A percentile compares a stretch with the other conserved stretches of the same genome.
Evolutionary conservation across 2,113 vertebrate genomes (phyloP).

Genomic region (Saguinus midas): DNA sequence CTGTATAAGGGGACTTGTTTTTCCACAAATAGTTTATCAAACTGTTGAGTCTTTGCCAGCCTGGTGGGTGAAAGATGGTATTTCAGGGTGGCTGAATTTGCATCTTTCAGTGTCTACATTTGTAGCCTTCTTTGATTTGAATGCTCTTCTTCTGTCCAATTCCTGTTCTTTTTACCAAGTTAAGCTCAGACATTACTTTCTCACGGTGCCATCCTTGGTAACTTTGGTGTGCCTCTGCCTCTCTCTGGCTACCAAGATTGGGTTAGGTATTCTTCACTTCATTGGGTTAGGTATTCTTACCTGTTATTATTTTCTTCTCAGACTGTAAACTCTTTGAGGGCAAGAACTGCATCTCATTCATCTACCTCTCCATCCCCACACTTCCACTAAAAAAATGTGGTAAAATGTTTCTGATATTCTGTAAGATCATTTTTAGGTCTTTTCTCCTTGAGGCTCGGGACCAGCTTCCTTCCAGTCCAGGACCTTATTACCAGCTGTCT

Average conservation of each 20-base stretch:
- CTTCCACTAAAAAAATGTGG: neutral
- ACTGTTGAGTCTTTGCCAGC: neutral
- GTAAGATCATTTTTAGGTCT: neutral
- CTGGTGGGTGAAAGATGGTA: neutral
- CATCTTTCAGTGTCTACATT: neutral
- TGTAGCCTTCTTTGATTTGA: neutral
- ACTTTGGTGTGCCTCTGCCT: neutral
- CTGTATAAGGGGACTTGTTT: neutral
- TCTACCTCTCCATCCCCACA: neutral
- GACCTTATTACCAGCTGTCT: neutral
- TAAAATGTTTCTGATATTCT: conserved; percentile 23
- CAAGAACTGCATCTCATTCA: neutral
- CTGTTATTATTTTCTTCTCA: conserved; percentile 15
- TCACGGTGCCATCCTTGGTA: neutral
- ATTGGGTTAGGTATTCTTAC: neutral
- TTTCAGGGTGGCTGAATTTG: neutral
- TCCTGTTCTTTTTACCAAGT: neutral
- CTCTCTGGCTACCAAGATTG: neutral
- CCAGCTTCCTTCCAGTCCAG: neutral
- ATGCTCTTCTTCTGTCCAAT: neutral
- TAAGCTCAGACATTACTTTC: neutral
- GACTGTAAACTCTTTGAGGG: neutral
- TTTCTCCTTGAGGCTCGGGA: neutral
- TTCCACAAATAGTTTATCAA: neutral
- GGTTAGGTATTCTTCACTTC: neutral